phyloP scores from a whole-genome alignment of 2,797 vertebrate genomes.

The Enteromius viviparus region DNA sequence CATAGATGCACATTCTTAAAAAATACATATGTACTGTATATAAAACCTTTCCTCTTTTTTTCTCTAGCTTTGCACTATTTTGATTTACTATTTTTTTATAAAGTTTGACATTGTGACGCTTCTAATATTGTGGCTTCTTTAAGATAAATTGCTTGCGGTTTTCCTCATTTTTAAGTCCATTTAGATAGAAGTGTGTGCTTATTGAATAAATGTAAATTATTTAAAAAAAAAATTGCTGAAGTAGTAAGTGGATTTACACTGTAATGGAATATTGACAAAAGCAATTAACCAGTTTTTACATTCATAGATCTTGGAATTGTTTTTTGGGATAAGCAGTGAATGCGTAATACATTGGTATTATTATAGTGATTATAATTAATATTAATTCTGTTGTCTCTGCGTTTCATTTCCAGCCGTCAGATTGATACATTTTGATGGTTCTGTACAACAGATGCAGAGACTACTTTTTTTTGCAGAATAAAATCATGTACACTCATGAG shows the following conservation, averaged over 20 bases:
- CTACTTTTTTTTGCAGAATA: not conserved
- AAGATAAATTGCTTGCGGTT: constrained; percentile 14
- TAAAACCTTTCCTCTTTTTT: not conserved
- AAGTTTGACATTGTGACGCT: not conserved
- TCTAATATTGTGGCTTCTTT: not conserved
- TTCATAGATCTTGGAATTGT: constrained; percentile 39
- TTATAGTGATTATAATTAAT: constrained; percentile 19
- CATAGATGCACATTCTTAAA: not conserved
- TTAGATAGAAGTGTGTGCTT: constrained; percentile 23
- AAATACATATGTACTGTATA: not conserved
- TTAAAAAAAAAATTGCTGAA: constrained; percentile 14
- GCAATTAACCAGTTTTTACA: constrained; percentile 32
- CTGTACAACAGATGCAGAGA: not conserved
- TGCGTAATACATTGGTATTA: constrained; percentile 30
- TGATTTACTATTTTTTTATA: not conserved
- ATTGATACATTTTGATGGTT: not conserved
- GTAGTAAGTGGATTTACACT: constrained; percentile 25
- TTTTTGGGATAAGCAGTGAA: constrained; percentile 12
- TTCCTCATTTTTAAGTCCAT: constrained; percentile 23
- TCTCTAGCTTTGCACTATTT: not conserved
- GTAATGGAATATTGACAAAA: constrained; percentile 42
- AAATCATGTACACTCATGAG: not conserved
- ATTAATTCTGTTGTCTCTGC: constrained; percentile 35
- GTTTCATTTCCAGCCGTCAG: constrained; percentile 31
- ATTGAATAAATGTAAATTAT: constrained; percentile 37